Conservation (phyloP, 2,113 vertebrate species). For the Noturus placidus region DNA sequence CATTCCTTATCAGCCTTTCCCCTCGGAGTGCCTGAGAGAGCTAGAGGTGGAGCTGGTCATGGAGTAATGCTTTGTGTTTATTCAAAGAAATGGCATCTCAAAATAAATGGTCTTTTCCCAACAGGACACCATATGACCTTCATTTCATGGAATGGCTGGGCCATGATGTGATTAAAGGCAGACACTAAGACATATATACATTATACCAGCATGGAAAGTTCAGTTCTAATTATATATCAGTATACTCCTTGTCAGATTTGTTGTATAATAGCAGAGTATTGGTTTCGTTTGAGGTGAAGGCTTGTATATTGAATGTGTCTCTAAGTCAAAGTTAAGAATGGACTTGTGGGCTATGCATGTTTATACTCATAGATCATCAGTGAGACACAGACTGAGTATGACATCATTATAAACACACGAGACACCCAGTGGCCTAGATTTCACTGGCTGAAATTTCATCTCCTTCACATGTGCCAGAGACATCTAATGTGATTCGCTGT, state of each 20-base stretch:
- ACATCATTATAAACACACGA: constrained; percentile 39
- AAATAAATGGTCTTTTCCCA: constrained; percentile 30
- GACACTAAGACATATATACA: background rate
- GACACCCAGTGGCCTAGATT: constrained; percentile 41
- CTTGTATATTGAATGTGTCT: constrained; percentile 23
- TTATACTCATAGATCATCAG: constrained; percentile 35
- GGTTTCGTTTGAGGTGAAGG: constrained; percentile 6
- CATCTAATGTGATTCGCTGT: constrained; percentile 30
- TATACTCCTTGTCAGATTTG: background rate
- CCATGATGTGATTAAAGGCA: background rate
- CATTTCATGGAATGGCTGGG: background rate
- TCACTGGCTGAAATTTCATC: constrained; percentile 29
- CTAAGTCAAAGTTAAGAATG: constrained; percentile 20
- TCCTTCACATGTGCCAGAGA: constrained; percentile 40
- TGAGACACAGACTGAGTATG: constrained; percentile 13
- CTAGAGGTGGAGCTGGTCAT: constrained; percentile 9
- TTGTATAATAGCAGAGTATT: background rate
- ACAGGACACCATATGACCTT: background rate
- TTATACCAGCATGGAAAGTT: background rate
- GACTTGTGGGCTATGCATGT: constrained; percentile 26
- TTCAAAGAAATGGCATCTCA: constrained; percentile 46
- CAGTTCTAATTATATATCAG: constrained; percentile 5
- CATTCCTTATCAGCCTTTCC: constrained; percentile 19
- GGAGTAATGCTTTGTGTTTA: constrained; percentile 41
- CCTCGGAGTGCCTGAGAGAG: background rate